A percentile compares a stretch with the other conserved stretches of the same genome.
Evolutionary conservation across 1,140 invertebrate genomes (phyloP).

Genomic region (Teleopsis dalmanni): DNA sequence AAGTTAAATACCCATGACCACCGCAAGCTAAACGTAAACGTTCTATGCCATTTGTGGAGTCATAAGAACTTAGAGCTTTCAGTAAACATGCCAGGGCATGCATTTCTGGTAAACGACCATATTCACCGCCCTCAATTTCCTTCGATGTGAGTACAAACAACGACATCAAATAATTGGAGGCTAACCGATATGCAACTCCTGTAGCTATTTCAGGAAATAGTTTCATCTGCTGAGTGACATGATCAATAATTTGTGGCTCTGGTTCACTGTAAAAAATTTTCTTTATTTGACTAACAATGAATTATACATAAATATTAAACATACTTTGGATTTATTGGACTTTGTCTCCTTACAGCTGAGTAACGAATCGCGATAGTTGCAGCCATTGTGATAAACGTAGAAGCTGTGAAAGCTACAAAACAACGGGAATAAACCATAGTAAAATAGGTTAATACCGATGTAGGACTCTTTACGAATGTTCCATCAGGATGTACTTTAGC

Average conservation of each 20-base stretch:
- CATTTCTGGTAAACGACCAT: constrained; percentile 72
- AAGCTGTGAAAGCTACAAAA: constrained; percentile 62
- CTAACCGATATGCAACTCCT: constrained; percentile 65
- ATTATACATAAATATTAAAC: background rate
- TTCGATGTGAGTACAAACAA: constrained; percentile 71
- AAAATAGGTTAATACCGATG: constrained; percentile 81
- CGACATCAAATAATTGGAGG: constrained; percentile 64
- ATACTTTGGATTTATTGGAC: constrained; percentile 63
- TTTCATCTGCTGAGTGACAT: constrained; percentile 88
- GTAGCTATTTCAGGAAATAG: constrained; percentile 76
- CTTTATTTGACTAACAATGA: background rate
- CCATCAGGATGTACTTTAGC: constrained; percentile 78
- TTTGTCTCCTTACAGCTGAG: constrained; percentile 79
- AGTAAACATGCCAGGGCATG: constrained; percentile 84
- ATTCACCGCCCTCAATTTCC: constrained; percentile 67
- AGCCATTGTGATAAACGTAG: constrained; percentile 63
- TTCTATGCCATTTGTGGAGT: constrained; percentile 65
- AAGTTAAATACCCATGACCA: constrained; percentile 85
- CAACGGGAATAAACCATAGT: constrained; percentile 91
- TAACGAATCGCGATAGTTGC: constrained; percentile 81
- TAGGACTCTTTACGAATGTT: constrained; percentile 76
- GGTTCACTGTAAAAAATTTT: constrained; percentile 44
- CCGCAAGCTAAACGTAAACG: constrained; percentile 76
- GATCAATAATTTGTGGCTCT: constrained; percentile 87
- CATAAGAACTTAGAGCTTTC: constrained; percentile 74